Evolutionary conservation across 2,113 vertebrate species (phyloP).

Genomic region (Chinchilla lanigera): DNA sequence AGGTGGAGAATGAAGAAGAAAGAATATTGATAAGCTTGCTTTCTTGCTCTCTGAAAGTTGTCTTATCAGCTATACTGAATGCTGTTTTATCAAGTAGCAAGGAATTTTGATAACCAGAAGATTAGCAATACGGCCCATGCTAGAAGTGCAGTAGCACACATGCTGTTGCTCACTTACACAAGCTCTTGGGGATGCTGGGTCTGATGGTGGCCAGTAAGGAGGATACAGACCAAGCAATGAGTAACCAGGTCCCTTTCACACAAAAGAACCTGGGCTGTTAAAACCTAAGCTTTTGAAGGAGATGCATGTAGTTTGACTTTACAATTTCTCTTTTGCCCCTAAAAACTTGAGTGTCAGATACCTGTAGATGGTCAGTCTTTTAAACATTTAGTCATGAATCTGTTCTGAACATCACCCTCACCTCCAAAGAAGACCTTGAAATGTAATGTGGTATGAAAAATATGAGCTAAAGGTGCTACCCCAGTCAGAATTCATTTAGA

Average conservation of each 20-base stretch:
- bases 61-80: neutral
- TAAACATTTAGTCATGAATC: slow-evolving; percentile 36
- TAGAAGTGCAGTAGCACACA: neutral
- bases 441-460: slow-evolving; percentile 52
- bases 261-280: neutral
- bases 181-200: neutral
- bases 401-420: slow-evolving; percentile 12
- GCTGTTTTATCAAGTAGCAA: neutral
- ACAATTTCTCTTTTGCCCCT: neutral
- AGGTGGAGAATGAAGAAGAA: neutral
- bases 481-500: slow-evolving; percentile 50
- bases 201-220: neutral
- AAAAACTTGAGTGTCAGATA: neutral
- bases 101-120: neutral
- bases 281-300: neutral
- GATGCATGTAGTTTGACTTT: neutral
- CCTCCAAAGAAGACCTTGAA: neutral
- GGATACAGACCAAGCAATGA: neutral
- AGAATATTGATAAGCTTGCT: neutral
- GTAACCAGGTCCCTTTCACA: neutral
- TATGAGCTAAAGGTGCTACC: neutral
- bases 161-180: neutral
- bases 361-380: neutral
- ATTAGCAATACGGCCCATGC: neutral
- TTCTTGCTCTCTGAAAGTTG: neutral